These are phyloP conservation scores for Bombus sylvicola DNA, from an alignment of 1,140 invertebrate species.

Conservation along the genomic window DNA sequence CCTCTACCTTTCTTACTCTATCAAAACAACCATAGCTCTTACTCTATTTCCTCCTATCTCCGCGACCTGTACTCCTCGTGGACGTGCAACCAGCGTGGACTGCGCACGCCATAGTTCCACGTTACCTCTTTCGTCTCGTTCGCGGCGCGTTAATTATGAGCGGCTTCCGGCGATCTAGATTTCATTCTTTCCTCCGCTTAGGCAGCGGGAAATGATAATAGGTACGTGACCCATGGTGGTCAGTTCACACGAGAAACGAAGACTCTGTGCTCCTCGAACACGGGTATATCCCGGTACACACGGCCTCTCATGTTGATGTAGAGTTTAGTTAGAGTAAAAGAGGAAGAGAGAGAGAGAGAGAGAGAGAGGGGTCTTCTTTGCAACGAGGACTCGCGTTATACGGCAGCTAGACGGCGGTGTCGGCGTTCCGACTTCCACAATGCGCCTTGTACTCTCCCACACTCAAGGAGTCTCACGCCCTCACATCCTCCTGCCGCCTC, in stretches of 20 bases:
- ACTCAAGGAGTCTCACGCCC: constrained; percentile 82
- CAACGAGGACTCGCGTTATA: constrained; percentile 55
- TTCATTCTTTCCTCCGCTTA: constrained; percentile 81
- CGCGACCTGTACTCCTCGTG: not conserved
- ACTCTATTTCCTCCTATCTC: constrained; percentile 44
- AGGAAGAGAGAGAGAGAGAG: constrained; percentile 10
- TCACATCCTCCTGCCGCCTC: constrained; percentile 79
- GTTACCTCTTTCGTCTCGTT: constrained; percentile 43
- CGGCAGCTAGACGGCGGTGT: constrained; percentile 63
- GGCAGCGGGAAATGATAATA: constrained; percentile 82
- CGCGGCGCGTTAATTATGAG: constrained; percentile 82
- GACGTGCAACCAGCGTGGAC: constrained; percentile 20
- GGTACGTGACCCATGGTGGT: constrained; percentile 83
- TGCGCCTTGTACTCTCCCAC: constrained; percentile 83
- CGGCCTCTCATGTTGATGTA: not conserved
- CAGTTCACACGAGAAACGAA: constrained; percentile 83
- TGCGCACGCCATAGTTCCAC: constrained; percentile 29
- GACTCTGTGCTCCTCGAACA: constrained; percentile 62
- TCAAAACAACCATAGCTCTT: not conserved
- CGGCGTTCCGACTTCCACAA: constrained; percentile 77
- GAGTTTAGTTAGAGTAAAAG: not conserved
- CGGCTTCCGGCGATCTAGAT: constrained; percentile 83
- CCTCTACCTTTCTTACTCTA: not conserved
- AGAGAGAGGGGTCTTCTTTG: constrained; percentile 8
- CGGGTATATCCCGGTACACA: constrained; percentile 20